Evolutionary conservation across 2,888 invertebrate species (phyloP), one percentile per base, ranked within the genome.

Genomic region (Hirtodrosophila histrioides): DNA sequence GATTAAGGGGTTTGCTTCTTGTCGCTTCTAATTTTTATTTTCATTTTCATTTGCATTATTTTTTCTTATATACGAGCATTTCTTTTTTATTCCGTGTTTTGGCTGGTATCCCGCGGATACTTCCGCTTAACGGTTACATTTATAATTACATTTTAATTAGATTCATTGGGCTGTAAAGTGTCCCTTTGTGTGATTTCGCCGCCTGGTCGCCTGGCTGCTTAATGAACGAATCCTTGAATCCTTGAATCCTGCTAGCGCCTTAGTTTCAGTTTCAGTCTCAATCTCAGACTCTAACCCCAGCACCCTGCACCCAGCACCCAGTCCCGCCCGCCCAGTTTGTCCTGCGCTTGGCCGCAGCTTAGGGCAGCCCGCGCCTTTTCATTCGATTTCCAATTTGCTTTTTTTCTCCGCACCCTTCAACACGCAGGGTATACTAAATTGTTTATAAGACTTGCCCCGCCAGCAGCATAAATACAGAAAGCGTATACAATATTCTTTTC

Each of bases 81-180:
- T 37, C 35, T 50, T 17, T 49, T 27, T 43, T 23, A 39, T 41
- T 9, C 12, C 53, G 17, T 35, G 43, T 40, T 23, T 75, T 68
- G 75, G 77, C 80, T 78, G 88, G 89, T 90, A 88, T 89, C 91
- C 89, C 90, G 81, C 88, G 89, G 89, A 89, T 88, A 88, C 91
- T 88, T 90, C 87, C 89, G 85, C 88, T 87, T 87, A 90, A 89
- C 87, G 90, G 90, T 86, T 89, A 89, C 88, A 91, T 88, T 90
- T 90, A 91, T 91, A 91, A 91, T 91, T 91, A 91, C 92, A 91
- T 91, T 91, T 91, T 91, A 91, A 91, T 91, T 91, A 91, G 91
- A 91, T 91, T 91, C 91, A 91, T 91, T 91, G 91, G 91, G 90
- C 91, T 90, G 91, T 91, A 91, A 91, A 91, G 91, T 91, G 91